Base-by-base conservation (phyloP, 35 echinoderm and acorn worm species). In the Holothuria glaberrima region DNA sequence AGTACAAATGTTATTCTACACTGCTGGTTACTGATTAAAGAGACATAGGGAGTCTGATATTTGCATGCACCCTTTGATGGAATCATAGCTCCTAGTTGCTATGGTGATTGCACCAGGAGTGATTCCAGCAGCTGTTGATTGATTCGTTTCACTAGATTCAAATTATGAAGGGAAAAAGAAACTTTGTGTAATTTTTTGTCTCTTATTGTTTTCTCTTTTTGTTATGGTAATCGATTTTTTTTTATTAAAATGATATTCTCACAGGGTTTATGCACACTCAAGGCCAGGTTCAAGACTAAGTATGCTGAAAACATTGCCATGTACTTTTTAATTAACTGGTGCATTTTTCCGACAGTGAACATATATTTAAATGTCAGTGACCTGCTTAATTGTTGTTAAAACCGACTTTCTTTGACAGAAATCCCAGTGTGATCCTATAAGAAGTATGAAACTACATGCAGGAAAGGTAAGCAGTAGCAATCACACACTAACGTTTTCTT, bases 371-470 rank as follows among this genome's bases (percentile, higher is more conserved):
- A 41, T 17, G 50, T 54, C 16, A 54, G 5, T 54, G 50, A 5
- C 50, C 3, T 54, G 50, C 1, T 17, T 9, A 14, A 54, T 17
- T 54, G 44, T 46, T 5, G 10, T 46, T 4, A 46, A 46, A 46
- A 10, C 44, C 10, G 44, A 46, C 16, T 61, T 82, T 54, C 50
- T 88, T 86, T 66, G 21, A 52, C 83, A 94, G 89, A 71, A 91
- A 58, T 59, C 52, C 22, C 17, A 94, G 68, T 91, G 84, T 70
- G 71, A 91, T 22, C 90, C 86, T 9, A 57, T 94, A 27, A 94
- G 91, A 61, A 91, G 73, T 33, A 83, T 94, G 26, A 88, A 91
- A 60, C 75, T 94, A n/a, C 83, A 91, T 62, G 24, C 31, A 46
- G 83, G 52, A 34, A 88, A 64, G 93, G 93, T 94, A 91, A 88